A percentile compares a stretch with the other conserved stretches of the same genome.
phyloP scores from a whole-genome alignment of 2,797 vertebrate genomes.

The Epinephelus awoara region DNA sequence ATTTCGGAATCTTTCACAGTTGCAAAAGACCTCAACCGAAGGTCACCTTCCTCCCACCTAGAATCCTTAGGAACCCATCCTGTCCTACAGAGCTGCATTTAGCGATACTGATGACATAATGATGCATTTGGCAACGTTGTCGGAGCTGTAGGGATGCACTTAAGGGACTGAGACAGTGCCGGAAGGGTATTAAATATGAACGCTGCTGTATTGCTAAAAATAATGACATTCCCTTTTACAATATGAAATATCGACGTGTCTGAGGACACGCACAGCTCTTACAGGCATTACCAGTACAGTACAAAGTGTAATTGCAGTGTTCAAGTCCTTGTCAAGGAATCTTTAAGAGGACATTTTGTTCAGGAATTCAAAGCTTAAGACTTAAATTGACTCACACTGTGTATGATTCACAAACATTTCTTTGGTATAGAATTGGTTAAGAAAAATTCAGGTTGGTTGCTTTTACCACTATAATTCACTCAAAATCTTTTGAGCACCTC shows the following conservation, averaged over 20 bases:
- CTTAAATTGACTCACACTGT: not conserved
- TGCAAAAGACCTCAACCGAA: slow-evolving; percentile 12
- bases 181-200: slow-evolving; percentile 76
- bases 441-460: not conserved
- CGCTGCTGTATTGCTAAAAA: slow-evolving; percentile 70
- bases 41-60: slow-evolving; percentile 15
- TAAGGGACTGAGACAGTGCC: slow-evolving; percentile 70
- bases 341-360: slow-evolving; percentile 6
- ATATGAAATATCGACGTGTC: slow-evolving; percentile 39
- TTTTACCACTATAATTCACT: not conserved
- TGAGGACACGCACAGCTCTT: slow-evolving; percentile 12
- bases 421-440: not conserved
- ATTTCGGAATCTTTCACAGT: slow-evolving; percentile 10
- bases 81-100: slow-evolving; percentile 42
- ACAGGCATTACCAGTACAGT: not conserved
- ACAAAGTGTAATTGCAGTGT: slow-evolving; percentile 6
- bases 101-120: slow-evolving; percentile 65
- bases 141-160: slow-evolving; percentile 71
- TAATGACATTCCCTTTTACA: slow-evolving; percentile 70
- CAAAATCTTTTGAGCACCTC: not conserved
- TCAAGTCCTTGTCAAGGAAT: not conserved
- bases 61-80: slow-evolving; percentile 14
- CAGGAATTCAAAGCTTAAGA: not conserved
- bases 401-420: not conserved
- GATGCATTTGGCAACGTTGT: slow-evolving; percentile 66